A percentile compares a stretch with the other conserved stretches of the same genome.
Evolutionary conservation across 2,797 vertebrate genomes (phyloP).

Genomic region (Florisuga fusca): DNA sequence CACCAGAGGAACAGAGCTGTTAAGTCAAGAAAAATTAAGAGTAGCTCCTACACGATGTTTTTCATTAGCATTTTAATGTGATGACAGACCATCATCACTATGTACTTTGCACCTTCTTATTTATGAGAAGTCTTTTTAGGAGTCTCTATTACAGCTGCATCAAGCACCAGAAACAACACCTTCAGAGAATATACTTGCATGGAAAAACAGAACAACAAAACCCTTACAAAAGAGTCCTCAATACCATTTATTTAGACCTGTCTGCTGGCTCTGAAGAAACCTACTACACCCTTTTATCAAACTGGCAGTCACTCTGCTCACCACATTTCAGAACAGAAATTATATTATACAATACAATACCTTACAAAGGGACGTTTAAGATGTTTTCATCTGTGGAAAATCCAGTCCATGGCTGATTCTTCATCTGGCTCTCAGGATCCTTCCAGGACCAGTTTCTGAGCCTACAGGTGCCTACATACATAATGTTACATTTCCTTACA

Average conservation of each 20-base stretch:
- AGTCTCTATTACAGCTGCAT: not conserved
- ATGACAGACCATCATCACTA: not conserved
- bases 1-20: not conserved
- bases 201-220: not conserved
- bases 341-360: not conserved
- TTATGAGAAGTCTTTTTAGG: not conserved
- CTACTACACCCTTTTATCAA: not conserved
- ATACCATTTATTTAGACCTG: not conserved
- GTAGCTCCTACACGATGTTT: not conserved
- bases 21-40: not conserved
- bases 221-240: not conserved
- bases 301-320: not conserved
- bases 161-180: not conserved
- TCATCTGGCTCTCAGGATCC: not conserved
- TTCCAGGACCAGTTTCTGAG: not conserved
- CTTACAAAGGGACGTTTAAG: not conserved
- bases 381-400: not conserved
- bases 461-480: not conserved
- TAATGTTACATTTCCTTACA: fast-evolving
- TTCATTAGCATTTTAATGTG: not conserved
- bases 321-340: not conserved
- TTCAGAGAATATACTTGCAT: not conserved
- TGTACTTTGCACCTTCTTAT: not conserved
- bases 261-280: not conserved
- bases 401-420: not conserved